Percentiles rank a stretch among this genome's conserved stretches.
Evolutionary conservation across 2,888 invertebrate species (phyloP).

Genomic region (Macrosoma leucophasiata): DNA sequence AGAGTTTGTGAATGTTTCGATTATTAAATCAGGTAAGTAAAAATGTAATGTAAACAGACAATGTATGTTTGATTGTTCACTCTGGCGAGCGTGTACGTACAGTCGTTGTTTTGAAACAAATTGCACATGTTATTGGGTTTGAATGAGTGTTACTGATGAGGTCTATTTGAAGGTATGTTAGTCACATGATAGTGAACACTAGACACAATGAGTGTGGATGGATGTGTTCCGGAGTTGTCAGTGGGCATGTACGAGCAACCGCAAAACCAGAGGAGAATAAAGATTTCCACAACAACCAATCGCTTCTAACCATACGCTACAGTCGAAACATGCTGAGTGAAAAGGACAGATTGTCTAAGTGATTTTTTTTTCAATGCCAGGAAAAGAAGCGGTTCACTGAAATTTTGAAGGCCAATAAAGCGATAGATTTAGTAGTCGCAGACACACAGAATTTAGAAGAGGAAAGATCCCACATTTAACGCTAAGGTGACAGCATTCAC

Average conservation of each 20-base stretch:
- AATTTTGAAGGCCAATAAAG: conserved; percentile 51
- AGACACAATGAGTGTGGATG: conserved; percentile 37
- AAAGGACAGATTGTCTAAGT: conserved; percentile 22
- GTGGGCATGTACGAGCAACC: conserved; percentile 38
- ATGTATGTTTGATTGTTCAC: too few relatives aligned
- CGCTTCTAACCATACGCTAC: conserved; percentile 46
- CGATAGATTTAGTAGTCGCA: conserved; percentile 33
- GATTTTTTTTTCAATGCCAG: conserved; percentile 31
- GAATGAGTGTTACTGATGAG: conserved; percentile 53
- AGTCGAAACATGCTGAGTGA: conserved; percentile 49
- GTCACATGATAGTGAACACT: conserved; percentile 32
- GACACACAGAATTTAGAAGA: conserved; percentile 24
- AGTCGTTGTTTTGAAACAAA: conserved; percentile 46
- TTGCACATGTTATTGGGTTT: conserved; percentile 41
- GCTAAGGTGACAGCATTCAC: conserved; percentile 50
- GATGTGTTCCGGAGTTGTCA: conserved; percentile 39
- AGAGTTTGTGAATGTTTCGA: conserved; percentile 12
- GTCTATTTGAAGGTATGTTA: conserved; percentile 46
- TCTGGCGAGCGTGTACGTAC: too few relatives aligned
- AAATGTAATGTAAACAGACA: too few relatives aligned
- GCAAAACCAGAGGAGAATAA: conserved; percentile 34
- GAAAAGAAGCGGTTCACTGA: conserved; percentile 44
- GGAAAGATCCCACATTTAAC: conserved; percentile 36
- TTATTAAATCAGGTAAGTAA: too few relatives aligned
- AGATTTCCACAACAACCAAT: conserved; percentile 54